Evolutionary conservation across 2,888 invertebrate genomes (phyloP), one percentile per base, ranked within the genome.

Genomic region (Hydraecia micacea): DNA sequence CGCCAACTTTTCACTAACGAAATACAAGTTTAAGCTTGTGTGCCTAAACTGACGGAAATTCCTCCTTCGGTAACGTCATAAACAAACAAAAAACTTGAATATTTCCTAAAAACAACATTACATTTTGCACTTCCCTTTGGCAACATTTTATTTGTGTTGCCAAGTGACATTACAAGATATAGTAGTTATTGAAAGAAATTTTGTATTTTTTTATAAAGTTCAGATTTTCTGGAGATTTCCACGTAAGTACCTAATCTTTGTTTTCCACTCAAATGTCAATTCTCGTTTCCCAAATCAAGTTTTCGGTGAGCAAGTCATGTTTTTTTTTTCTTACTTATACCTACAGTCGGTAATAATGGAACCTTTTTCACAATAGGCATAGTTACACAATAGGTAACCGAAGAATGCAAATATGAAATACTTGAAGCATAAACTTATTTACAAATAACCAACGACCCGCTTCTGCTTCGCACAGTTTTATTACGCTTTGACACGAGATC

Each of bases 21-120:
- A 87, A 83, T 80, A 83, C 62, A 86, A 88, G 78, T 89, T 87
- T 73, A 77, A 86, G 88, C 85, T 88, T 87, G 88, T 87, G 84
- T 85, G 81, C 85, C 81, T 82, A 87, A 91, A 89, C 86, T 88
- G 89, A 87, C 87, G 84, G 81, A 83, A 87, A 79, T 82, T 81
- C 87, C 87, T 87, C 75, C 78, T 86, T 86, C 82, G 70, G 87
- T 83, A 89, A 89, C 87, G 85, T 88, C 87, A 88, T 90, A 89
- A 88, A 90, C 90, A 91, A 92, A 91, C 90, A 91, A 92, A 92
- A 91, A 92, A 90, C 84, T 90, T 90, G 85, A 81, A 83, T 80
- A 90, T 75, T 85, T 83, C 86, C 88, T 92, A 92, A 92, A 83
- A 93, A 91, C 91, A 91, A 90, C 91, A 89, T 86, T 83, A 86